Evolutionary conservation across 30 jellyfish, hydroid and myxozoan species (phyloP).

Genomic region (Aurelia sp.): DNA sequence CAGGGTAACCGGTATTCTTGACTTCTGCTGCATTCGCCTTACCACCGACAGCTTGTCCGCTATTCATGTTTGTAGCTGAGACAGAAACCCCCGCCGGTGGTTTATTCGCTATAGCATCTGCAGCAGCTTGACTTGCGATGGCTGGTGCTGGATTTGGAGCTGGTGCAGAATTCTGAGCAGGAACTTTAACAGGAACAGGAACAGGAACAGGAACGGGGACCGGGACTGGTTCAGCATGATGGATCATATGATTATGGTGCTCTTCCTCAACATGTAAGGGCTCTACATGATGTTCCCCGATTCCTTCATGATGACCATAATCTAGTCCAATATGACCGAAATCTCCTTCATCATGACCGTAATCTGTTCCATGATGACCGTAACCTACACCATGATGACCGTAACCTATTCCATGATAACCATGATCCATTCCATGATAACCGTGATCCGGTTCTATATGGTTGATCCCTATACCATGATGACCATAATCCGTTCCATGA

Average conservation of each 20-base stretch:
- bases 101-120: constrained; percentile 35
- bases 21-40: constrained; percentile 51
- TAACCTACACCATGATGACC: constrained; percentile 36
- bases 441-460: background rate
- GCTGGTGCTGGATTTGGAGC: constrained; percentile 36
- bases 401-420: constrained; percentile 32
- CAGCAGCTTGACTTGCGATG: constrained; percentile 53
- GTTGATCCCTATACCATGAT: background rate
- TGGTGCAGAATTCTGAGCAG: constrained; percentile 24
- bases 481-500: constrained; percentile 16
- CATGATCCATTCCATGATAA: constrained; percentile 43
- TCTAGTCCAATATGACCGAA: constrained; percentile 41
- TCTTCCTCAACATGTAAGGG: constrained; percentile 47
- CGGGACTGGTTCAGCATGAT: constrained; percentile 64
- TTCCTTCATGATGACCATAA: constrained; percentile 16
- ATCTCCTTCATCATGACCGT: constrained; percentile 44
- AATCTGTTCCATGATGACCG: constrained; percentile 48
- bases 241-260: constrained; percentile 65
- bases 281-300: constrained; percentile 18
- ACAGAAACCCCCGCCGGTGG: constrained; percentile 66
- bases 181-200: constrained; percentile 20
- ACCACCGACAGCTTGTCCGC: constrained; percentile 22
- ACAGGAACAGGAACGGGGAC: constrained; percentile 75
- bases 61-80: constrained; percentile 53
- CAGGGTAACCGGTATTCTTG: constrained; percentile 73